A percentile compares a stretch with the other conserved stretches of the same genome.
These are phyloP conservation scores for Caenorhabditis imperialis DNA, from an alignment of 2,888 invertebrate genomes.

Conservation along the genomic window DNA sequence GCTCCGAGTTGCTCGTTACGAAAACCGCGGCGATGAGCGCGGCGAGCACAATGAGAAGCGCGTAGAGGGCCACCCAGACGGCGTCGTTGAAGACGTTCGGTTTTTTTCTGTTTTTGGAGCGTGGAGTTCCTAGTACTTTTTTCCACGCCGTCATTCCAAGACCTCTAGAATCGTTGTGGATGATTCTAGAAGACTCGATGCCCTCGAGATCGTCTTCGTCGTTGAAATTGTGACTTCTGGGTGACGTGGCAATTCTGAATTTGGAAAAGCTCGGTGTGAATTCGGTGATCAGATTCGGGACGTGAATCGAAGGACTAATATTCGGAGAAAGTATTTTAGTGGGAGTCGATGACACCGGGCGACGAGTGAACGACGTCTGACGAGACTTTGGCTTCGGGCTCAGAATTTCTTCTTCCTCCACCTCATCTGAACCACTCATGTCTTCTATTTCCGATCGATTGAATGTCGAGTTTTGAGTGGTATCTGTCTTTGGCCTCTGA, in stretches of 20 bases:
- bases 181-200: constrained; percentile 44
- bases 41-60: constrained; percentile 49
- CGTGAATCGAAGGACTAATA: not conserved
- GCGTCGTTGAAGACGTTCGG: constrained; percentile 55
- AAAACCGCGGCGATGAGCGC: constrained; percentile 56
- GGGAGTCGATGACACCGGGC: constrained; percentile 55
- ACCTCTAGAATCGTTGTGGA: constrained; percentile 35
- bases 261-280: constrained; percentile 38
- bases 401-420: constrained; percentile 25
- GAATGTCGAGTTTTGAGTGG: constrained; percentile 18
- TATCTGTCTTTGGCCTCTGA: too few species aligned
- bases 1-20: constrained; percentile 20
- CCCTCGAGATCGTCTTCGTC: constrained; percentile 51
- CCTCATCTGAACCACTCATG: constrained; percentile 26
- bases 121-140: constrained; percentile 54
- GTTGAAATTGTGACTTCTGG: constrained; percentile 35
- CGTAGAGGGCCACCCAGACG: constrained; percentile 47
- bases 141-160: constrained; percentile 50
- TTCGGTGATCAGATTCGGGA: constrained; percentile 41
- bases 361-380: constrained; percentile 16
- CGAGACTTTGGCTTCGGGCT: constrained; percentile 7
- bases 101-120: constrained; percentile 55
- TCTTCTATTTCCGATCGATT: constrained; percentile 47
- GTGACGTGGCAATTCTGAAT: constrained; percentile 48
- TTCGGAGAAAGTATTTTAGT: constrained; percentile 20